Evolutionary conservation across 2,797 vertebrate genomes (phyloP).

Genomic region (Myotis vivesi): DNA sequence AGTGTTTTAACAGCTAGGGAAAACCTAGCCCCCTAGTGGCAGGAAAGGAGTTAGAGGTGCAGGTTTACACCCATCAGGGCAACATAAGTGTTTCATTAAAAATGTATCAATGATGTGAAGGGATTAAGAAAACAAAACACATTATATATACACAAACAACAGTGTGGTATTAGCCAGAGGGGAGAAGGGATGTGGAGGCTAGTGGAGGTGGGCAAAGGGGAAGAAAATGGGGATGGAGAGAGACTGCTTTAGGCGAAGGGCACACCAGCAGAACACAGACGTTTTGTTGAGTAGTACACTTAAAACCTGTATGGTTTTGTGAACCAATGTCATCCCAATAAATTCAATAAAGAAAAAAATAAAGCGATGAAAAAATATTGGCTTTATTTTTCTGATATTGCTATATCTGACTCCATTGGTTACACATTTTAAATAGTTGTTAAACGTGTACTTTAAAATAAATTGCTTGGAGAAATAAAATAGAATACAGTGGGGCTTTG

Average conservation of each 20-base stretch:
- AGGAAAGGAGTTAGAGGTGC: not conserved
- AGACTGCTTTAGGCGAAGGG: not conserved
- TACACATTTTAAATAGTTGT: conserved; percentile 7
- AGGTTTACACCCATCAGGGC: not conserved
- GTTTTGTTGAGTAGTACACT: not conserved
- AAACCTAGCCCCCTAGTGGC: conserved; percentile 56
- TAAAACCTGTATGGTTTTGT: not conserved
- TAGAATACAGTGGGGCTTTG: not conserved
- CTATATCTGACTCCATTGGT: not conserved
- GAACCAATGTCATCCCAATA: not conserved
- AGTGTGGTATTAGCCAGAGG: not conserved
- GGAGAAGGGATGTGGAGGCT: not conserved
- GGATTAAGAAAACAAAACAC: too few relatives aligned
- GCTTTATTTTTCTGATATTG: conserved; percentile 41
- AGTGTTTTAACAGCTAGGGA: not conserved
- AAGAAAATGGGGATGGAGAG: not conserved
- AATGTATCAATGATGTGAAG: not conserved
- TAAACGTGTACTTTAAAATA: conserved; percentile 47
- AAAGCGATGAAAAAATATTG: not conserved
- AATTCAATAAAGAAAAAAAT: not conserved
- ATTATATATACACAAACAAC: not conserved
- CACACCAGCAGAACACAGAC: not conserved
- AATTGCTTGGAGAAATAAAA: conserved; percentile 21
- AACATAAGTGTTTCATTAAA: not conserved
- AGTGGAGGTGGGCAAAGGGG: not conserved